Conservation (phyloP, 1,140 invertebrate species). For the Tetraneura akinire region DNA sequence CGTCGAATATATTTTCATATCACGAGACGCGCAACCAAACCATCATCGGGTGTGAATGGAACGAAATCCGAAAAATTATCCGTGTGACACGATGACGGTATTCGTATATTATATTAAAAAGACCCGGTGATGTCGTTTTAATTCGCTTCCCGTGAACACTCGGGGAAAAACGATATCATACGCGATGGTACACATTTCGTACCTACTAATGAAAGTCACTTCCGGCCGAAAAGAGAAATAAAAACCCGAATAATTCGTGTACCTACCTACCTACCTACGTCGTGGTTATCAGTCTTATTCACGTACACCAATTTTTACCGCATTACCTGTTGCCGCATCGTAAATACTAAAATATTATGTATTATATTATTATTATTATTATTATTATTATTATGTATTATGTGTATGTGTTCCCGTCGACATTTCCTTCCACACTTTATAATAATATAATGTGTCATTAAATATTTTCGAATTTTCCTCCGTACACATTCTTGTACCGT, state of each 20-base stretch:
- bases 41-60: background rate
- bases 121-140: constrained; percentile 45
- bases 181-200: constrained; percentile 39
- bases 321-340: constrained; percentile 35
- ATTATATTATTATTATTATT: no score
- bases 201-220: constrained; percentile 45
- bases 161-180: background rate
- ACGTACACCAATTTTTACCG: constrained; percentile 45
- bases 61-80: constrained; percentile 11
- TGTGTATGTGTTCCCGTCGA: constrained; percentile 23
- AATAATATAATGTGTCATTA: constrained; percentile 2
- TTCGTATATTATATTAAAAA: no score
- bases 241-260: background rate
- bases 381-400: no score
- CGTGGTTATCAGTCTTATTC: constrained; percentile 7
- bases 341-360: no score
- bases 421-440: constrained; percentile 7
- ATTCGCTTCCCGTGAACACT: constrained; percentile 44
- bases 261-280: no score
- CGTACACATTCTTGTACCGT: no score
- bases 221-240: constrained; percentile 7
- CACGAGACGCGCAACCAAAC: background rate
- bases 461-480: constrained; percentile 36
- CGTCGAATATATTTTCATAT: background rate
- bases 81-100: no score